Base-by-base conservation (phyloP, 2,797 vertebrate species). In the Gila robusta region DNA sequence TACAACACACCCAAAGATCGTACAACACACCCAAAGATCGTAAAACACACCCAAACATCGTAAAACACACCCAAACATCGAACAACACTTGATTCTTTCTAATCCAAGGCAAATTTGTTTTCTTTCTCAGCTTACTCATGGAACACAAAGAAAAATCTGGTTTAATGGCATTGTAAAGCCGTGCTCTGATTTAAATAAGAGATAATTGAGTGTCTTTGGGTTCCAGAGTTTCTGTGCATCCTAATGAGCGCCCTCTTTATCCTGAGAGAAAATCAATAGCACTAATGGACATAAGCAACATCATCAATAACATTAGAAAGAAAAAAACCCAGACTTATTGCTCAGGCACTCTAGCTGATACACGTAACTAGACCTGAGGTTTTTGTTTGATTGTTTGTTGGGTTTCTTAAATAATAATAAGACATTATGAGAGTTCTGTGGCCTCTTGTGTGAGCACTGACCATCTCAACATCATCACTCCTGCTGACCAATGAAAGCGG, bases 221-320 rank as follows among this genome's bases (percentile, higher is more conserved):
- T 41, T 79, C 54, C 54, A 79, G 35, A 79, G 77, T 44, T 64
- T 19, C 77, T 79, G 77, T 44, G 77, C 56, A 79, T 79, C 37
- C 77, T 79, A 79, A 79, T 79, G 77, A 79, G 77, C 2, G 37
- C 8, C 7, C 56, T 41, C 37, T 79, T 62, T 79, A 79, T 64
- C 56, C 77, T 79, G 77, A 79, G 77, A 79, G 56, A 2, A 32
- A 86, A 86, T 86, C 84, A 74, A 81, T 85, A 37, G 6, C 41
- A 79, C 78, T 81, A 86, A 86, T 86, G 47, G 67, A 83, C 80
- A 47, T 39, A 47, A 44, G 28, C n/a, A 79, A 26, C 32, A 26
- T 23, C 83, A 28, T 82, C 47, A 59, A 83, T 79, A 79, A 79
- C 77, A 79, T 79, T 28, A 79, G 37, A 79, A 19, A 37, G 12